Conservation (phyloP, 2,888 invertebrate species). For the Arctia plantaginis region DNA sequence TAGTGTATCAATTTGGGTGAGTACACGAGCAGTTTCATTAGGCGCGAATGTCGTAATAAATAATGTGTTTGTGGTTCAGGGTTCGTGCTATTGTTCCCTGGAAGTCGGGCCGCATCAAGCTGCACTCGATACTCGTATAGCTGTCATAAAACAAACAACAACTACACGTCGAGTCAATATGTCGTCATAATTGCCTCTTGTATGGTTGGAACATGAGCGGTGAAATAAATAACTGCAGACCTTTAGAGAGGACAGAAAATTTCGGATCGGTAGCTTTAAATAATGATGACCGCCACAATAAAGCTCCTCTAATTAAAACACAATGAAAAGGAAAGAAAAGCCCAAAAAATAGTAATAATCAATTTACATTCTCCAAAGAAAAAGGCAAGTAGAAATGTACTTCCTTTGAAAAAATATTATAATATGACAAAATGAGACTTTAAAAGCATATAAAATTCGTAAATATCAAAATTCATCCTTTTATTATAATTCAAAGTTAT, state of each 20-base stretch:
- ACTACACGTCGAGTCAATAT: conserved; percentile 71
- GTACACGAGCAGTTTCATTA: conserved; percentile 64
- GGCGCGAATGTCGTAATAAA: conserved; percentile 66
- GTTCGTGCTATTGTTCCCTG: conserved; percentile 61
- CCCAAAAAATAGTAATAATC: conserved; percentile 54
- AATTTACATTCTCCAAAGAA: conserved; percentile 56
- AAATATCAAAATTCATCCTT: neutral
- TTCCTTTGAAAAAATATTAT: conserved; percentile 59
- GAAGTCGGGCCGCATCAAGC: conserved; percentile 54
- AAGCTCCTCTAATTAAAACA: conserved; percentile 43
- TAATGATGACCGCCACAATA: conserved; percentile 62
- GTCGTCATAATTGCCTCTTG: conserved; percentile 75
- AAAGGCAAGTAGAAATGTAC: conserved; percentile 47
- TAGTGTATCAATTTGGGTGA: conserved; percentile 8
- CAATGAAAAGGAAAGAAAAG: conserved; percentile 48
- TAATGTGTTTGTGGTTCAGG: conserved; percentile 61
- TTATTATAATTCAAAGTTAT: conserved; percentile 35
- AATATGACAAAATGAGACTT: conserved; percentile 56
- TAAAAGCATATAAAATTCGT: neutral
- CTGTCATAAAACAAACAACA: conserved; percentile 69
- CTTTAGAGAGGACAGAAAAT: conserved; percentile 56
- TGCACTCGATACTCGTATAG: conserved; percentile 59
- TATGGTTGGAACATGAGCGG: conserved; percentile 56
- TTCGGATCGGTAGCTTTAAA: conserved; percentile 64
- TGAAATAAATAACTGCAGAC: conserved; percentile 64